phyloP scores from a whole-genome alignment of 2,113 vertebrate species.

The Pimephales promelas region DNA sequence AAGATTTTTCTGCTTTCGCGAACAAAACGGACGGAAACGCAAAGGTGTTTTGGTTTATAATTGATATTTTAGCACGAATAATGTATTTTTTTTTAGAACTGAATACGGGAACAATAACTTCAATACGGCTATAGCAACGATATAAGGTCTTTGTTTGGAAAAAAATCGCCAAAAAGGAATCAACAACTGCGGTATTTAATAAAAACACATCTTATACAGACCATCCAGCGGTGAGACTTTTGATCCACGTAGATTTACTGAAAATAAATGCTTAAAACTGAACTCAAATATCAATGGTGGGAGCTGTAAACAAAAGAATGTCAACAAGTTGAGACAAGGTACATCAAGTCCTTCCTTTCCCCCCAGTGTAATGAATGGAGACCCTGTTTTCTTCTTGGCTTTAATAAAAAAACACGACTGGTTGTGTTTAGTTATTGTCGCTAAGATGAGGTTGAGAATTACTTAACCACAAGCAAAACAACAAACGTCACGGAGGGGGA shows the following conservation, averaged over 20 bases:
- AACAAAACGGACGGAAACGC: background rate
- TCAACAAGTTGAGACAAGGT: constrained; percentile 84
- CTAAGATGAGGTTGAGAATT: background rate
- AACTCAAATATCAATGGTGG: background rate
- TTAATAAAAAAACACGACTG: background rate
- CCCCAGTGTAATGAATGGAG: constrained; percentile 75
- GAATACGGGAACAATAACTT: constrained; percentile 16
- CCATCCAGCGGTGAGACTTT: background rate
- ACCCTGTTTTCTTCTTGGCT: constrained; percentile 31
- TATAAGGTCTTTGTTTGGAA: constrained; percentile 14
- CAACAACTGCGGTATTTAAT: background rate
- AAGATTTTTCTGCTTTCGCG: background rate
- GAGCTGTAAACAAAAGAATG: constrained; percentile 80
- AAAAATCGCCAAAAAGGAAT: background rate
- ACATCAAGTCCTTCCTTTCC: constrained; percentile 59
- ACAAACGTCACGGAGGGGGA: constrained; percentile 68
- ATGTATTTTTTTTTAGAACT: background rate
- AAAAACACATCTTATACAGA: background rate
- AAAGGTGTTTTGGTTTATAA: background rate
- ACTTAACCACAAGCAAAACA: constrained; percentile 70
- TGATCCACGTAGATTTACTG: background rate
- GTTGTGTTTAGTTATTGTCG: background rate
- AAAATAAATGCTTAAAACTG: background rate
- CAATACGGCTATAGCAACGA: background rate
- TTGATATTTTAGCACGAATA: background rate